phyloP scores from a whole-genome alignment of 2,797 vertebrate genomes.

The Phrynocephalus forsythii region DNA sequence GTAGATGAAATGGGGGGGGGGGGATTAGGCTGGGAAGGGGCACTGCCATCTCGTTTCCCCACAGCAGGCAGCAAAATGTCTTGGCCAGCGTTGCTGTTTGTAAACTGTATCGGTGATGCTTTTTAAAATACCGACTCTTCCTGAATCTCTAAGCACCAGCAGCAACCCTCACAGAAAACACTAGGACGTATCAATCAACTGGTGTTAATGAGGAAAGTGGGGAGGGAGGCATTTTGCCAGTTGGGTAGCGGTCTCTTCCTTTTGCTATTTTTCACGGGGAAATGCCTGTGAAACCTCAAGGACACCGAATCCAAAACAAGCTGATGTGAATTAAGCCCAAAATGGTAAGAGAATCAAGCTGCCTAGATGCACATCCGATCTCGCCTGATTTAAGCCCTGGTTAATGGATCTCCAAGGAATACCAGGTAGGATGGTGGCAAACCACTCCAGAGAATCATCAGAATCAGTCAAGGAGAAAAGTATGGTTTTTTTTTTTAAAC shows the following conservation, averaged over 20 bases:
- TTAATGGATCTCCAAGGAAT: too few species aligned
- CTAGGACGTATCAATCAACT: slow-evolving; percentile 10
- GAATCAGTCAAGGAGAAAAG: background rate
- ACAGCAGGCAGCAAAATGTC: background rate
- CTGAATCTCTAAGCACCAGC: background rate
- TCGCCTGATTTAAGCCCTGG: too few species aligned
- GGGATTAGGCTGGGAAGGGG: background rate
- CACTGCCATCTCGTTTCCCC: too few species aligned
- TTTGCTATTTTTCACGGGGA: background rate
- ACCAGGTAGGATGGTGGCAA: too few species aligned
- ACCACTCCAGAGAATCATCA: too few species aligned
- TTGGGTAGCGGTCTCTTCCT: slow-evolving; percentile 11
- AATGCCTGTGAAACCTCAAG: background rate
- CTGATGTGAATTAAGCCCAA: slow-evolving; percentile 22
- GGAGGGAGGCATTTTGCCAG: slow-evolving; percentile 20
- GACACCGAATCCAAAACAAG: background rate
- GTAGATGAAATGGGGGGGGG: background rate
- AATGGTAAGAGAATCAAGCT: background rate
- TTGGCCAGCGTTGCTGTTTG: background rate
- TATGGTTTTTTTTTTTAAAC: background rate
- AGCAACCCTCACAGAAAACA: background rate
- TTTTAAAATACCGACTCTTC: background rate
- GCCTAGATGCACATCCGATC: too few species aligned
- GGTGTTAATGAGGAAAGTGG: slow-evolving; percentile 7
- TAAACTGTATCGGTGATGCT: background rate